Evolutionary conservation across 2,113 vertebrate genomes (phyloP).

Genomic region (Heptranchias perlo): DNA sequence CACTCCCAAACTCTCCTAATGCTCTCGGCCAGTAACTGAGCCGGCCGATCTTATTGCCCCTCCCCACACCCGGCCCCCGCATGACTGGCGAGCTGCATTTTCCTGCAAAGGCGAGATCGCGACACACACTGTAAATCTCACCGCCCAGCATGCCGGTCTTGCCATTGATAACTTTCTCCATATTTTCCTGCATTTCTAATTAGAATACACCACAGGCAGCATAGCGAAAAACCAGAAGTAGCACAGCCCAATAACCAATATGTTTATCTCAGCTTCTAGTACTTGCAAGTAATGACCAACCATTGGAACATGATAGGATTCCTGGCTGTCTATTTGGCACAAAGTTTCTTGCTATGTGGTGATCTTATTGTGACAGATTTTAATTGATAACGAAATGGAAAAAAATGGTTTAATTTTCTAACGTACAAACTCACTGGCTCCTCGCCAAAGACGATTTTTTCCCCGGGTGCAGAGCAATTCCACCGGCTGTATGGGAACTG

Average conservation of each 20-base stretch:
- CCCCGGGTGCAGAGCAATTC: slow-evolving; percentile 90
- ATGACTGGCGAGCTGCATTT: no score
- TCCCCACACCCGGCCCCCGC: no score
- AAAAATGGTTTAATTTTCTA: slow-evolving; percentile 41
- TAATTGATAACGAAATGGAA: neutral
- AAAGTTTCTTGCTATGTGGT: neutral
- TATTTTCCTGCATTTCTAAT: no score
- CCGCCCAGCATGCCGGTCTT: no score
- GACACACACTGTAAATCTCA: no score
- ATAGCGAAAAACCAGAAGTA: neutral
- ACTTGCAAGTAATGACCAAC: neutral
- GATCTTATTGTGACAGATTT: neutral
- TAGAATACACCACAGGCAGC: no score
- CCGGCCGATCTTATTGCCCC: no score
- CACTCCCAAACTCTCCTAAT: no score
- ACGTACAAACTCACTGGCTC: slow-evolving; percentile 97
- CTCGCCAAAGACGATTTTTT: slow-evolving; percentile 91
- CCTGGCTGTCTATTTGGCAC: neutral
- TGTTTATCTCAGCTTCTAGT: neutral
- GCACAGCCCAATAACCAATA: neutral
- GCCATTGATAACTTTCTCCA: no score
- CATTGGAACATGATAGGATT: neutral
- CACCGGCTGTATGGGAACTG: slow-evolving; percentile 88
- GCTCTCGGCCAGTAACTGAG: no score
- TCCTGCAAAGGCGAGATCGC: no score